These are phyloP conservation scores for Prietella phreatophila DNA, from an alignment of 2,113 vertebrate species.

Conservation along the genomic window DNA sequence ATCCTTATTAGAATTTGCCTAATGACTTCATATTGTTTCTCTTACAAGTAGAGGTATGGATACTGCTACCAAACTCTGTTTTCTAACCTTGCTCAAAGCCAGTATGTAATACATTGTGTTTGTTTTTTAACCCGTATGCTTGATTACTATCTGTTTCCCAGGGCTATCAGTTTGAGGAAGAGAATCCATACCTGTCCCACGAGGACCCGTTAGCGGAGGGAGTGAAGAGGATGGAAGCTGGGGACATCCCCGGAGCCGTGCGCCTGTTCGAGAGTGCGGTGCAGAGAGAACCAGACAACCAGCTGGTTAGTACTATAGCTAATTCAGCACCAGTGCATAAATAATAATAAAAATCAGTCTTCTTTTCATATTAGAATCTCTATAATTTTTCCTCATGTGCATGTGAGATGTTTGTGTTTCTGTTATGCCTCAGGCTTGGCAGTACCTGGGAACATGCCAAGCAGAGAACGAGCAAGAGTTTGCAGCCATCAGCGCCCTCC, in stretches of 20 bases:
- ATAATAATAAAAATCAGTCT: not conserved
- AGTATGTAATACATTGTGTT: not conserved
- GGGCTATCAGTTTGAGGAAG: conserved; percentile 98
- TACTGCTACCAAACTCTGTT: not conserved
- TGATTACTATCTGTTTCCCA: conserved; percentile 52
- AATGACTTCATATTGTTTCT: not conserved
- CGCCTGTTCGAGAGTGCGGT: conserved; percentile 94
- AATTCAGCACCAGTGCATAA: not conserved
- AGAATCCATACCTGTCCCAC: conserved; percentile 90
- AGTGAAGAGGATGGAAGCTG: conserved; percentile 82
- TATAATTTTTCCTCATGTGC: not conserved
- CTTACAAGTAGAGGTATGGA: not conserved
- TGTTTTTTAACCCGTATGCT: not conserved
- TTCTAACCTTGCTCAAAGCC: not conserved
- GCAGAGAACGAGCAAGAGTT: conserved; percentile 98
- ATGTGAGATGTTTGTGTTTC: not conserved
- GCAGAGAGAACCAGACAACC: conserved; percentile 87
- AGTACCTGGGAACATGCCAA: conserved; percentile 95
- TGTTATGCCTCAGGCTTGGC: conserved; percentile 84
- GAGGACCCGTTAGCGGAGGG: conserved; percentile 89
- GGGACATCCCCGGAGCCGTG: conserved; percentile 92
- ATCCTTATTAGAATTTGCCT: not conserved
- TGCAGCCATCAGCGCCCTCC: conserved; percentile 93
- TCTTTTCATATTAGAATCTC: not conserved
- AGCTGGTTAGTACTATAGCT: conserved; percentile 80